Evolutionary conservation across 1,140 invertebrate genomes (phyloP), one percentile per base, ranked within the genome.

Genomic region (Akabosia matsudoensis): DNA sequence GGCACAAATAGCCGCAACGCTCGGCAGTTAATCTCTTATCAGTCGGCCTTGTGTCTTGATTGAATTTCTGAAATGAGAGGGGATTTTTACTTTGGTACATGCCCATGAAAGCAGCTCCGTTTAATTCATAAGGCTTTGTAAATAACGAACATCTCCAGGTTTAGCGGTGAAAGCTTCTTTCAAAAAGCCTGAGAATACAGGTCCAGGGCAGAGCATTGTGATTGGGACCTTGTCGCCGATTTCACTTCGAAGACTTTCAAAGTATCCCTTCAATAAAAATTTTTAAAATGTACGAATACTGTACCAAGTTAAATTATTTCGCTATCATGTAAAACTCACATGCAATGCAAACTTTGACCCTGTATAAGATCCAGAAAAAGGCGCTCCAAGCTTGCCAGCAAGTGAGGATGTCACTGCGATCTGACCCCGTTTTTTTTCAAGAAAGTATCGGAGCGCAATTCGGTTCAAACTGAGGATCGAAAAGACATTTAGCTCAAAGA

Each of bases 401-500:
- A 90, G 77, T 82, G 91, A 93, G 0, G 91, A 92, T 7, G 88
- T 92, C 14, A 92, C 88, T 0, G 90, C 93, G 73, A 92, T 83
- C 76, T 93, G 91, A 0, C 92, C 92, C 0, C 87, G 86, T 33
- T 85, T 85, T n/a, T 81, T 71, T 78, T 88, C 82, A 0, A 89
- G 82, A 81, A 93, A 93, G 83, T 92, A 87, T 33, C 87, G 88
- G 0, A 92, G 83, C 0, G 89, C 91, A 70, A 91, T 82, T 70
- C 91, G 88, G 74, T 90, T 89, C 24, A 97, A 85, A 77, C 91
- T 89, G 0, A 97, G 81, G 3, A 90, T 84, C 0, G 90, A 88
- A 78, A 96, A 92, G 0, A 95, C 93, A 84, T 96, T 94, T 45
- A 95, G 82, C 26, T 95, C 89, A 82, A 96, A 93, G 78, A 95